Percentiles rank a stretch among this genome's conserved stretches.
phyloP scores from a whole-genome alignment of 2,888 invertebrate species.

The Lochmaea capreae region DNA sequence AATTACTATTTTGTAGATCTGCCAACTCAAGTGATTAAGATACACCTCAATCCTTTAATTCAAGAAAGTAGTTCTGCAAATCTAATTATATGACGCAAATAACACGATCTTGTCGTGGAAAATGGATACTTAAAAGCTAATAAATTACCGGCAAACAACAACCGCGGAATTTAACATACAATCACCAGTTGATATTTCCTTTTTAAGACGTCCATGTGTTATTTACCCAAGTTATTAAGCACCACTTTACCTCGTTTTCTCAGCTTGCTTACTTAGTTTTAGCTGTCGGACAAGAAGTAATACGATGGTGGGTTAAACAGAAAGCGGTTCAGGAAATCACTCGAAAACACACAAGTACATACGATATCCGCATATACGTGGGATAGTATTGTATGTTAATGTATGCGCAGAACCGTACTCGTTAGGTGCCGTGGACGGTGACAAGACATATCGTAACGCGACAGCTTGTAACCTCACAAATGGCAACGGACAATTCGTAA shows the following conservation, averaged over 20 bases:
- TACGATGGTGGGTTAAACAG: constrained; percentile 12
- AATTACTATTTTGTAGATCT: background rate
- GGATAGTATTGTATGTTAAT: constrained; percentile 19
- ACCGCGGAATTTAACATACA: constrained; percentile 29
- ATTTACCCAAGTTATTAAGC: constrained; percentile 30
- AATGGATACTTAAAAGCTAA: constrained; percentile 21
- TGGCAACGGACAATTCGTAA: too few relatives aligned
- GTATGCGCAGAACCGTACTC: constrained; percentile 3
- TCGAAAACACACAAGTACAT: constrained; percentile 9
- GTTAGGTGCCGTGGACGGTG: too few relatives aligned
- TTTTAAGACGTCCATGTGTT: constrained; percentile 28
- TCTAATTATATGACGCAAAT: constrained; percentile 18
- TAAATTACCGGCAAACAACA: constrained; percentile 19
- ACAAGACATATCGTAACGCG: too few relatives aligned
- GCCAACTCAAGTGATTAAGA: constrained; percentile 1
- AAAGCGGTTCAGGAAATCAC: constrained; percentile 15
- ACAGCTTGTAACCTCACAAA: too few relatives aligned
- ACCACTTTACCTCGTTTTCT: constrained; percentile 13
- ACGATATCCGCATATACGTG: background rate
- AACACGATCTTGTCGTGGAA: background rate
- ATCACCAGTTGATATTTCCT: constrained; percentile 34
- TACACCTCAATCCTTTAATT: background rate
- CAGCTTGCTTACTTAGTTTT: constrained; percentile 10
- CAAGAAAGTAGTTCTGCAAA: constrained; percentile 14
- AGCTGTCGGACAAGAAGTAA: background rate